phyloP scores from a whole-genome alignment of 1,140 invertebrate species.

The fruit fly (Drosophila melanogaster) region DNA sequence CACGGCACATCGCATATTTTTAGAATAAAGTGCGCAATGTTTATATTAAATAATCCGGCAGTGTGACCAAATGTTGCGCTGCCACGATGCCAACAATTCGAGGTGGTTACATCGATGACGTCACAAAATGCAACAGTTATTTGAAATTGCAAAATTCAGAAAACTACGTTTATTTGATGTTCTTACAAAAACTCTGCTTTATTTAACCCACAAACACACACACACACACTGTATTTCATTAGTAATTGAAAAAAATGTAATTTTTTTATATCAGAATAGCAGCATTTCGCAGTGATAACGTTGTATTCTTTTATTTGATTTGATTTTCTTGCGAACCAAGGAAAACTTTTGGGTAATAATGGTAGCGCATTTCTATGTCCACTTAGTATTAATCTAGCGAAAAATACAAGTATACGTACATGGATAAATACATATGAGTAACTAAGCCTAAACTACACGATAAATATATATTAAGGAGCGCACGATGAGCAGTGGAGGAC shows the following conservation, averaged over 20 bases:
- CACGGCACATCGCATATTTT: slow-evolving; percentile 53
- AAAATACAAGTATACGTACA: slow-evolving; percentile 6
- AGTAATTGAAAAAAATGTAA: too few species aligned
- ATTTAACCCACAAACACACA: too few species aligned
- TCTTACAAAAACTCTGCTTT: too few species aligned
- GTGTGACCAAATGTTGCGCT: background rate
- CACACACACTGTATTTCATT: too few species aligned
- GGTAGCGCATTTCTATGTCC: background rate
- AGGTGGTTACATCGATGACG: slow-evolving; percentile 1
- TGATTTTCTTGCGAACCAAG: slow-evolving; percentile 3
- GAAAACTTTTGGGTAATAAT: background rate
- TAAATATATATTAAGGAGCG: slow-evolving; percentile 2
- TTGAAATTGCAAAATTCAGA: background rate
- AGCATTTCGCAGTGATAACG: background rate
- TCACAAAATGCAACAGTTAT: background rate
- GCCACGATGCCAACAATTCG: background rate
- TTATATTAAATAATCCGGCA: slow-evolving; percentile 5
- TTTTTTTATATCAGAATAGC: background rate
- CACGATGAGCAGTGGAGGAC: background rate
- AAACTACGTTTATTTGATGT: background rate
- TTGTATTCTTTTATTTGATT: slow-evolving; percentile 9
- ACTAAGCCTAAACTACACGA: background rate
- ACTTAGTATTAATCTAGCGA: background rate
- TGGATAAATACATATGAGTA: slow-evolving; percentile 31
- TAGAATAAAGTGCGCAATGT: slow-evolving; percentile 1